Evolutionary conservation across 2,888 invertebrate genomes (phyloP).

Genomic region (Epirrhoe alternata): DNA sequence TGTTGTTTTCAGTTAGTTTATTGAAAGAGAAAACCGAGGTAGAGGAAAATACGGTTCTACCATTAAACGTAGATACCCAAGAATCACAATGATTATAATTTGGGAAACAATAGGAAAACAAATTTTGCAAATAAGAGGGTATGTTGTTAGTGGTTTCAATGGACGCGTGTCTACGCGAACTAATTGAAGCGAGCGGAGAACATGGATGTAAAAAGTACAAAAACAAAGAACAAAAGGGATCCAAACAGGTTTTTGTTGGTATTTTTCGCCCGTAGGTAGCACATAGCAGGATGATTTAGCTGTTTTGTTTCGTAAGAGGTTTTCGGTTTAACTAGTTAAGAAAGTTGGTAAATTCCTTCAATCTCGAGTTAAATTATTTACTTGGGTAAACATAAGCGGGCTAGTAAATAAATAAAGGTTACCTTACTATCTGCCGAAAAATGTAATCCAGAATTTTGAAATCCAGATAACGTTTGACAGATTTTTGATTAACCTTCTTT

Average conservation of each 20-base stretch:
- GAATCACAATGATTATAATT: not conserved
- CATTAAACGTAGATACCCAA: not conserved
- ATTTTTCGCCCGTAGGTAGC: slow-evolving; percentile 41
- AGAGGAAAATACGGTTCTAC: not conserved
- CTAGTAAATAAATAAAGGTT: too few species aligned
- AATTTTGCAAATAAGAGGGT: not conserved
- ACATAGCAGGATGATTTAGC: slow-evolving; percentile 51
- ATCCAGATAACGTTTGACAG: too few species aligned
- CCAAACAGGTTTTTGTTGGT: slow-evolving; percentile 55
- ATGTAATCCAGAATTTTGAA: too few species aligned
- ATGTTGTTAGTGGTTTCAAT: slow-evolving; percentile 19
- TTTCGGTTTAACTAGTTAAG: slow-evolving; percentile 47
- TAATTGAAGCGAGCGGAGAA: slow-evolving; percentile 55
- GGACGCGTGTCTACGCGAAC: slow-evolving; percentile 26
- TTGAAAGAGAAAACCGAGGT: not conserved
- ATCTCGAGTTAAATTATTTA: slow-evolving; percentile 42
- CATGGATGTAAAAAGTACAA: slow-evolving; percentile 49
- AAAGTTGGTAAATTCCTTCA: slow-evolving; percentile 43
- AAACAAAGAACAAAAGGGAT: slow-evolving; percentile 50
- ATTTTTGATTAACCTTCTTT: too few species aligned
- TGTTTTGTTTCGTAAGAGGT: slow-evolving; percentile 53
- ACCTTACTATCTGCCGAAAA: too few species aligned
- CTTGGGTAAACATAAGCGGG: slow-evolving; percentile 25
- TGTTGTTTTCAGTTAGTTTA: not conserved
- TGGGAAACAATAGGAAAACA: not conserved